phyloP scores from a whole-genome alignment of 2,888 invertebrate genomes.

The Drosophila multiciliata region DNA sequence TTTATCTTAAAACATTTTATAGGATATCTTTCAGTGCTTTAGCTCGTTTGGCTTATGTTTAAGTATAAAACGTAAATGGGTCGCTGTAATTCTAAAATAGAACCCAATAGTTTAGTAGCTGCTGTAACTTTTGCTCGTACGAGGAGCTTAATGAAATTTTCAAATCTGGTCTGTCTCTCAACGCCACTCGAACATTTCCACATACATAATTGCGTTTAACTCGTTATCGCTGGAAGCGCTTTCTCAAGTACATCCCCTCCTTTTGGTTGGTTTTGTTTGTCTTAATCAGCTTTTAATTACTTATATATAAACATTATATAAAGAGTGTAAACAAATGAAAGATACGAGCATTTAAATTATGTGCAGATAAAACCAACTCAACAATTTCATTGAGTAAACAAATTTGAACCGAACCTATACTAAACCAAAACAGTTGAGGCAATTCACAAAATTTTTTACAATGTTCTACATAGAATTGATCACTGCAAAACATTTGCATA shows the following conservation, averaged over 20 bases:
- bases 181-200: conserved; percentile 51
- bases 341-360: conserved; percentile 33
- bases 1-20: neutral
- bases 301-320: conserved; percentile 45
- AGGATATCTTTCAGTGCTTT: neutral
- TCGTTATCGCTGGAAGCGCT: conserved; percentile 36
- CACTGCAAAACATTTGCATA: conserved; percentile 25
- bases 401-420: conserved; percentile 33
- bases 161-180: conserved; percentile 28
- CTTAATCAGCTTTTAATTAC: conserved; percentile 60
- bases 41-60: neutral
- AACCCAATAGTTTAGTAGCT: conserved; percentile 27
- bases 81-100: conserved; percentile 62
- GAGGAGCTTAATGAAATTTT: conserved; percentile 30
- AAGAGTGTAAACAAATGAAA: conserved; percentile 39
- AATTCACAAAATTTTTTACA: neutral
- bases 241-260: conserved; percentile 38
- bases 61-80: conserved; percentile 53
- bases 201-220: conserved; percentile 26
- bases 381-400: conserved; percentile 36
- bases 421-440: conserved; percentile 25
- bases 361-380: conserved; percentile 39
- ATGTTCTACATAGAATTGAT: conserved; percentile 25
- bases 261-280: conserved; percentile 13
- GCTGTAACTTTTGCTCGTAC: conserved; percentile 8